Evolutionary conservation across 2,888 invertebrate species (phyloP).

Genomic region (Pseudoips prasinana): DNA sequence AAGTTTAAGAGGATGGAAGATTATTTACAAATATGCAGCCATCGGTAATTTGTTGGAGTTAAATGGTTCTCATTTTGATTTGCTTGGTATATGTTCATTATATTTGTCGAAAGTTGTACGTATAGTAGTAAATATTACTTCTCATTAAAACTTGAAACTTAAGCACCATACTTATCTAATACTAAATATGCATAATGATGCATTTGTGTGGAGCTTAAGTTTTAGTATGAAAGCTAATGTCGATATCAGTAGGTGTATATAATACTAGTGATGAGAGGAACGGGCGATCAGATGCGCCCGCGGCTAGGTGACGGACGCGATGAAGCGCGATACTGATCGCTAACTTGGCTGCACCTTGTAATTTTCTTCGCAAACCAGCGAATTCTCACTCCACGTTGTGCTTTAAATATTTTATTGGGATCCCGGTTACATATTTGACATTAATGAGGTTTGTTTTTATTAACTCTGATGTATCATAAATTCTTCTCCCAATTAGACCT

Average conservation of each 20-base stretch:
- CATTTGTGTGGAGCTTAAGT: conserved; percentile 24
- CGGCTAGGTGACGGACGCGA: conserved; percentile 66
- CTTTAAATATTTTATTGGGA: conserved; percentile 20
- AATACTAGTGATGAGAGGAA: conserved; percentile 57
- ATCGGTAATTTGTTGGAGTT: conserved; percentile 48
- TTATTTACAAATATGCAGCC: conserved; percentile 50
- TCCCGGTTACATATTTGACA: conserved; percentile 19
- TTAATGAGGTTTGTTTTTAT: conserved; percentile 36
- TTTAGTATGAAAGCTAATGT: conserved; percentile 49
- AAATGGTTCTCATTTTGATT: conserved; percentile 30
- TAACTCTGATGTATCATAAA: conserved; percentile 35
- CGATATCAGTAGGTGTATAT: conserved; percentile 63
- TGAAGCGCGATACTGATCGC: conserved; percentile 64
- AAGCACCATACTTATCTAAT: conserved; percentile 24
- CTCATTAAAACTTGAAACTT: conserved; percentile 23
- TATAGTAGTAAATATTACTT: too few relatives aligned
- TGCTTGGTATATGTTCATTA: too few relatives aligned
- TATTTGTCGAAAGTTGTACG: too few relatives aligned
- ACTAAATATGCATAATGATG: conserved; percentile 23
- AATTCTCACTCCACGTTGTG: conserved; percentile 26
- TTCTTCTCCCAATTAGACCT: conserved; percentile 38
- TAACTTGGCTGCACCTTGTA: conserved; percentile 40
- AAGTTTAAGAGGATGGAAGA: conserved; percentile 56
- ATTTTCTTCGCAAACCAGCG: conserved; percentile 30
- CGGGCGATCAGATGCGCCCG: conserved; percentile 59